Evolutionary conservation across 2,797 vertebrate species (phyloP), one percentile per base, ranked within the genome.

Genomic region (Melanotaenia trifasciata): DNA sequence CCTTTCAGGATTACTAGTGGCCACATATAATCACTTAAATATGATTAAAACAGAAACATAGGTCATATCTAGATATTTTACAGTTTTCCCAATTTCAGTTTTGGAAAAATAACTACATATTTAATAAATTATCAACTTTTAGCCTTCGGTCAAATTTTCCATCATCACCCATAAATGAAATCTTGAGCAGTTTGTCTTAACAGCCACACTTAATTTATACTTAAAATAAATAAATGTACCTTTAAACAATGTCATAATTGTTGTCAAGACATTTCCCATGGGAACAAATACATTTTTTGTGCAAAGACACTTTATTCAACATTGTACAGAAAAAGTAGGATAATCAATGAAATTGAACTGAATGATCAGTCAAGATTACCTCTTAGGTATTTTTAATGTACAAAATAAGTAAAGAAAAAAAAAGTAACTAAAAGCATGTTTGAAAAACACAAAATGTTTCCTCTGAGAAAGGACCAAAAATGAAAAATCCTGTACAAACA

Each of bases 401-500:
- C 94, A 94, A 93, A 94, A 93, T 58, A 74, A 75, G 22, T 9
- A 58, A 80, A 72, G 6, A 32, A 32, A 32, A 43, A 78, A 71
- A 62, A 64, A 36, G 2, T 4, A 24, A 64, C 61, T 35, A 74
- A 78, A 80, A 87, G 60, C 1, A 70, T 54, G 72, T 51, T 32
- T 30, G 59, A 84, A 78, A 87, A 79, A 80, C 79, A 90, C 78
- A 91, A 86, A 84, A 74, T 0, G 71, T 86, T 87, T 88, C 72
- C 78, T 77, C 59, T 22, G 59, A 76, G 64, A 81, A 43, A 5
- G 11, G 24, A 30, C 61, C 79, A 83, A 64, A 78, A n/a, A 70
- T 40, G 83, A 71, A 74, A 89, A 86, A 66, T 93, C 87, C 93
- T 95, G 94, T 95, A 95, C 94, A 95, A 91, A 90, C 88, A 92